Evolutionary conservation across 2,113 vertebrate genomes (phyloP), one percentile per base, ranked within the genome.

Genomic region (Antechinus stuartii): DNA sequence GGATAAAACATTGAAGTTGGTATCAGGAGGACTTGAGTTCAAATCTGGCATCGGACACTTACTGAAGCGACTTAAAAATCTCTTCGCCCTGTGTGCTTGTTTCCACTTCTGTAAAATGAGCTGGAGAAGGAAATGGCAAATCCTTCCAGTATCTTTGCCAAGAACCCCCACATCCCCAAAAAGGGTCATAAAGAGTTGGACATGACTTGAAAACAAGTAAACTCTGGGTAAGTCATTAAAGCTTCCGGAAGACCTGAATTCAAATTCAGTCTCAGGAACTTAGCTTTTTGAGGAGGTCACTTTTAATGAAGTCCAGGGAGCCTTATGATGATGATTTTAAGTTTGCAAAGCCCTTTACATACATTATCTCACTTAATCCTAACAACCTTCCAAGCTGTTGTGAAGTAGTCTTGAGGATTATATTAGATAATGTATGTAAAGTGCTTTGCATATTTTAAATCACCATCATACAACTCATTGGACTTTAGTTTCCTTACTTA

Each of bases 331-430:
- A 30, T 42, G 16, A 76, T 76, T 76, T 84, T 42, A 42, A 84
- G 35, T 84, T 84, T 84, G n/a, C n/a, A 42, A 84, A 84, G 2
- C n/a, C 19, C n/a, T 84, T 84, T 84, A 84, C 68, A 84, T 84
- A 84, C 68, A 84, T 84, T 84, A 84, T 42, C 68, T 84, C 68
- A 84, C 68, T 84, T 84, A 84, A 84, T 84, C n/a, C 68, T 84
- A n/a, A 84, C n/a, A 42, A 84, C 68, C n/a, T 42, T 84, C 68
- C 68, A 84, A 42, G n/a, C 35, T 42, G 68, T 84, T 84, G 68
- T 84, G 68, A 84, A 84, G 68, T 84, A 42, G 68, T 84, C 42
- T 14, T 84, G 68, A 84, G 68, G 68, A 84, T 84, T 84, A 84
- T 23, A 42, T 42, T 23, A 84, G 68, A 42, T 84, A 42, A 84